Conservation (phyloP, 2,797 vertebrate genomes). For the Phrynocephalus guinanensis region DNA sequence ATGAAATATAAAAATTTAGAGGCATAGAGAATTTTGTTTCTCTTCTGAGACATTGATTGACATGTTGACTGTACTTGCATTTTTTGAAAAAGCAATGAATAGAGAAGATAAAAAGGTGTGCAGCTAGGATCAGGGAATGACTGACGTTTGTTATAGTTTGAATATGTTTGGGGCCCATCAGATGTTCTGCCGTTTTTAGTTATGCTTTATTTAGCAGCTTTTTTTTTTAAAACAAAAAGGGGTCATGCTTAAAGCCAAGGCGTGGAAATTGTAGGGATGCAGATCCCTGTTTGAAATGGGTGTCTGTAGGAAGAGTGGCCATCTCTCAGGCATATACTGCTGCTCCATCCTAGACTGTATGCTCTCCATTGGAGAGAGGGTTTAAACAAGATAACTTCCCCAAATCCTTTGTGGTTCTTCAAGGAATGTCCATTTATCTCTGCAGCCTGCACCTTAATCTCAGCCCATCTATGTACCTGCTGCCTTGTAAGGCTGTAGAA, state of each 20-base stretch:
- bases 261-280: neutral
- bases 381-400: neutral
- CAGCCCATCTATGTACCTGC: neutral
- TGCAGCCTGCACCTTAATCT: neutral
- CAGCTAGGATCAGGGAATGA: neutral
- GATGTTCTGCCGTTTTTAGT: neutral
- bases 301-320: neutral
- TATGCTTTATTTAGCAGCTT: neutral
- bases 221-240: neutral
- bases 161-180: too few species aligned
- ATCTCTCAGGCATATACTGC: neutral
- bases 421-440: neutral
- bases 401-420: neutral
- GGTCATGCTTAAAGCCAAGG: neutral
- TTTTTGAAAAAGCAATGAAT: too few species aligned
- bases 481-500: neutral
- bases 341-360: neutral
- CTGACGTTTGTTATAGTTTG: neutral
- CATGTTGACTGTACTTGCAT: neutral
- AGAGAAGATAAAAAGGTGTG: neutral
- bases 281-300: neutral
- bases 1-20: neutral
- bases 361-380: neutral
- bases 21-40: too few species aligned
- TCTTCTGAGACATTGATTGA: neutral